Evolutionary conservation across 2,888 invertebrate genomes (phyloP), one percentile per base, ranked within the genome.

Genomic region (Tetanocera ferruginea): DNA sequence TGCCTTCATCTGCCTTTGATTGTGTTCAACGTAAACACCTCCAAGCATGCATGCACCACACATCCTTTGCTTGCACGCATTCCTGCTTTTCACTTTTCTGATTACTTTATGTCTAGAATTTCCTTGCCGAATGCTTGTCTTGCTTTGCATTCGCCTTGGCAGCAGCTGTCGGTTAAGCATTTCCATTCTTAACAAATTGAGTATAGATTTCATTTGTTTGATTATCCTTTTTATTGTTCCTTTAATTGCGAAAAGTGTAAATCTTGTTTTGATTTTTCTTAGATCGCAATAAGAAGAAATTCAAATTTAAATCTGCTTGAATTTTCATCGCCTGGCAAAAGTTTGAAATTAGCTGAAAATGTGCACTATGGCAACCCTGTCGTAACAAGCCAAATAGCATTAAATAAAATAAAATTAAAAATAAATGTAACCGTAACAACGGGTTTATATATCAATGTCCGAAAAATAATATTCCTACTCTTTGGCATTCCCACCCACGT

Each of bases 361-460:
- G 17, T 52, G 14, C n/a, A 28, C n/a, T 34, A 43, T 70, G 51
- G 70, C 70, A 69, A 69, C 69, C 2, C 28, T 25, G 23, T 11
- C 9, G 9, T 28, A 49, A 19, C 19, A 25, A 23, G 19, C 25
- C 14, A 49, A 64, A 64, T 31, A 64, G n/a, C 34, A 34, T 34
- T 28, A 34, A 64, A 64, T 34, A n/a, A 34, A 64, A 64, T 28
- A 17, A 31, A 51, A 28, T 14, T 31, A n/a, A 52, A 52, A 28
- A 9, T 31, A 70, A 64, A 70, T n/a, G 34, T 67, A 28, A 43
- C 70, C 70, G 5, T 52, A 70, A 43, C 70, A 52, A 70, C 52
- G 70, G 70, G 70, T 70, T 70, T 70, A 9, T 52, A 70, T 70
- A 55, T 70, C 70, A 55, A 31, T 28, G 52, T 43, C 37, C 67